Evolutionary conservation across 2,888 invertebrate species (phyloP).

Genomic region (Helobdella robusta): DNA sequence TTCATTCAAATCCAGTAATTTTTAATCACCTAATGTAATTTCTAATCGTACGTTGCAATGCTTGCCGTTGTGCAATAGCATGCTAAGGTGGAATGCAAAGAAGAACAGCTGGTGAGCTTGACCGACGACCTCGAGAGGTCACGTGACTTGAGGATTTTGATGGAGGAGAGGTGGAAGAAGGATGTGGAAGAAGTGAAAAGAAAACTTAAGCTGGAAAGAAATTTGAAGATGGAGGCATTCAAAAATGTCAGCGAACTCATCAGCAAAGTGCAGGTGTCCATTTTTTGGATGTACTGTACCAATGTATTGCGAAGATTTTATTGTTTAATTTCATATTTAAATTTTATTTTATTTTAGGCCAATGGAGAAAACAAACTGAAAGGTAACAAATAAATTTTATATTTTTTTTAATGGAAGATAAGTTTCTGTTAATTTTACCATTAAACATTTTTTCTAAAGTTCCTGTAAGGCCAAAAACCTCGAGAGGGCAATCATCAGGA

Average conservation of each 20-base stretch:
- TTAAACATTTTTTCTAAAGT: too few species aligned
- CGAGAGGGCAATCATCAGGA: too few species aligned
- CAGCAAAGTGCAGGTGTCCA: constrained; percentile 6
- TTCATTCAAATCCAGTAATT: background rate
- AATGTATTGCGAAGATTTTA: too few species aligned
- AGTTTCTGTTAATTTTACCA: too few species aligned
- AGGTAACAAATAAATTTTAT: too few species aligned
- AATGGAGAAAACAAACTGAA: too few species aligned
- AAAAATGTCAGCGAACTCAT: constrained; percentile 3
- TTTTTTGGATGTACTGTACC: too few species aligned
- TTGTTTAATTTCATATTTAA: too few species aligned
- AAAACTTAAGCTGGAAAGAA: constrained; percentile 8
- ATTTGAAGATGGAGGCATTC: constrained; percentile 6
- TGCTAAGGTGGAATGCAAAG: constrained; percentile 6
- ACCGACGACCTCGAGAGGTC: constrained; percentile 14
- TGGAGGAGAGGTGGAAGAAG: constrained; percentile 1
- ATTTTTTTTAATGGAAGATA: too few species aligned
- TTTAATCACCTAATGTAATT: background rate
- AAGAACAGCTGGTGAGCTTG: background rate
- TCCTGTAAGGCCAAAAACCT: too few species aligned
- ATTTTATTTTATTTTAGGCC: too few species aligned
- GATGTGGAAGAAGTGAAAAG: constrained; percentile 9
- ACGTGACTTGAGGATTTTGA: background rate
- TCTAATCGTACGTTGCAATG: too few species aligned
- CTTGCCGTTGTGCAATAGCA: background rate